Evolutionary conservation across 2,888 invertebrate genomes (phyloP).

Genomic region (Dryobota labecula): DNA sequence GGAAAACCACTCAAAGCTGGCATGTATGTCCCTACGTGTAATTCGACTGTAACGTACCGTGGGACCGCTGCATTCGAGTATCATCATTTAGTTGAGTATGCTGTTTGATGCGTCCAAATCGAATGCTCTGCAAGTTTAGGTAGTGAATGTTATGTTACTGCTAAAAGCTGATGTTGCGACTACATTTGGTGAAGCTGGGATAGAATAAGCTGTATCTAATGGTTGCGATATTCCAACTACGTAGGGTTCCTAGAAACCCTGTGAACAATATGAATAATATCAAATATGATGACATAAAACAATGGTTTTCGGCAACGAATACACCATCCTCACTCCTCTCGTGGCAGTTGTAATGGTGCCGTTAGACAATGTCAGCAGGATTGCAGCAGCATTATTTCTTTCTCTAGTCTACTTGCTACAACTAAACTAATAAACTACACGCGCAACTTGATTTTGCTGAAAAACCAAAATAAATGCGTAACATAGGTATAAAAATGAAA

Average conservation of each 20-base stretch:
- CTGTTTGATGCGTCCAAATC: constrained; percentile 28
- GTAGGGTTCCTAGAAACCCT: not conserved
- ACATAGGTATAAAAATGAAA: constrained; percentile 12
- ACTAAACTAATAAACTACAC: not conserved
- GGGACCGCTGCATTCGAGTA: constrained; percentile 18
- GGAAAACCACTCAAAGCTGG: constrained; percentile 48
- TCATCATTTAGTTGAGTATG: constrained; percentile 33
- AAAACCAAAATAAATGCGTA: not conserved
- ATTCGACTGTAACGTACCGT: constrained; percentile 8
- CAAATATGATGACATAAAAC: not conserved
- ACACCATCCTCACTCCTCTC: not conserved
- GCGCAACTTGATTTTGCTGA: not conserved
- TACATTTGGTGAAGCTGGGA: not conserved
- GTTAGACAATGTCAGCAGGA: not conserved
- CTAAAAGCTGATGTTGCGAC: constrained; percentile 1
- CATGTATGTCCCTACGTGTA: constrained; percentile 5
- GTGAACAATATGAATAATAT: too few relatives aligned
- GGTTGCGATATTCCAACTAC: not conserved
- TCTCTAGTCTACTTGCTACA: not conserved
- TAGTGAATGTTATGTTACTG: not conserved
- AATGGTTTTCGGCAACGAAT: not conserved
- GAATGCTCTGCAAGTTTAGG: constrained; percentile 8
- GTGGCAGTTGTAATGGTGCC: not conserved
- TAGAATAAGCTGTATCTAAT: not conserved
- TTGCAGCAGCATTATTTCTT: not conserved